Evolutionary conservation across 2,888 invertebrate species (phyloP).

Genomic region (Yponomeuta plumbellus): DNA sequence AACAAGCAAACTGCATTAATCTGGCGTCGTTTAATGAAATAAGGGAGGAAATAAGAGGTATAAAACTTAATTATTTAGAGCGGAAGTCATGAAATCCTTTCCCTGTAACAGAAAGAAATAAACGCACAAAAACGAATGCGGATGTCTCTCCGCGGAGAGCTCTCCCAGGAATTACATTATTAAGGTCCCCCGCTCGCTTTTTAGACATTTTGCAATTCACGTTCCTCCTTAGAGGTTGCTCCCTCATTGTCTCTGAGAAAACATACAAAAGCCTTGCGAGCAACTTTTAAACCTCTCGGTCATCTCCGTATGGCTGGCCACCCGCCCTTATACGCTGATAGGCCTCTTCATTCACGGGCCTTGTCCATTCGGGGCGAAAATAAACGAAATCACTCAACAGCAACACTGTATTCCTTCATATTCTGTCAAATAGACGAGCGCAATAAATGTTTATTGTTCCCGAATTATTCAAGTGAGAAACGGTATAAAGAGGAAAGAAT

Average conservation of each 20-base stretch:
- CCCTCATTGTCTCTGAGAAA: conserved; percentile 44
- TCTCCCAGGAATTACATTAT: conserved; percentile 38
- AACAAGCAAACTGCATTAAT: background rate
- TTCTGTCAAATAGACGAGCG: conserved; percentile 70
- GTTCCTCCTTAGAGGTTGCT: conserved; percentile 44
- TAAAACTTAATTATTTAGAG: conserved; percentile 48
- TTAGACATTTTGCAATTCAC: conserved; percentile 51
- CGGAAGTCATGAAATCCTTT: conserved; percentile 58
- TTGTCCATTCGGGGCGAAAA: background rate
- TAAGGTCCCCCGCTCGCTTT: conserved; percentile 33
- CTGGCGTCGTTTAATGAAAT: background rate
- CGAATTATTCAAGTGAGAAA: conserved; percentile 75
- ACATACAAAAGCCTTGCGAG: conserved; percentile 1
- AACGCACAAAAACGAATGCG: conserved; percentile 54
- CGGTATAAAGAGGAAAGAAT: conserved; percentile 72
- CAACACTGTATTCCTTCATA: conserved; percentile 66
- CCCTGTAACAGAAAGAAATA: conserved; percentile 45
- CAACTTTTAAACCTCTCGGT: background rate
- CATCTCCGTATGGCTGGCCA: background rate
- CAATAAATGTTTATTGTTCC: conserved; percentile 75
- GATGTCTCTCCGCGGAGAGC: conserved; percentile 42
- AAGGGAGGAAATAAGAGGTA: background rate
- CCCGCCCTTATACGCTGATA: background rate
- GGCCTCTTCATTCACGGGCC: background rate
- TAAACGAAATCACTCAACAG: conserved; percentile 61